phyloP scores from a whole-genome alignment of 2,888 invertebrate genomes.

The Dryobota labecula region DNA sequence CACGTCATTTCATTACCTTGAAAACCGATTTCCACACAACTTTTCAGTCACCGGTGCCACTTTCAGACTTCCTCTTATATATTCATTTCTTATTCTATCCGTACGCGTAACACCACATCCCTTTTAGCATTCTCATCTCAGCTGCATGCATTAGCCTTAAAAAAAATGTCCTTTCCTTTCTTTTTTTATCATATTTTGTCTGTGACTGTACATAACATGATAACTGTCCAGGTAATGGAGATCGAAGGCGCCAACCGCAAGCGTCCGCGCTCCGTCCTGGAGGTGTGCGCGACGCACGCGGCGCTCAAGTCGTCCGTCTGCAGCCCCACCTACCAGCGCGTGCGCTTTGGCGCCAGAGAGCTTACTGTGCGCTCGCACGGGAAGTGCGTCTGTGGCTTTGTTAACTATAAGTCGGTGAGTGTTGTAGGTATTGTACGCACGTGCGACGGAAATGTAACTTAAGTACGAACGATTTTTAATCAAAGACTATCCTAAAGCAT shows the following conservation, averaged over 20 bases:
- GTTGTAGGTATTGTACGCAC: no score
- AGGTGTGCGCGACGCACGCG: constrained; percentile 73
- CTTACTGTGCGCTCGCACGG: constrained; percentile 74
- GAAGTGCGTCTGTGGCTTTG: constrained; percentile 79
- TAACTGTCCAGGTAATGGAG: constrained; percentile 78
- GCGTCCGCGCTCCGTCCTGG: constrained; percentile 78
- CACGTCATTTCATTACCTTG: neutral
- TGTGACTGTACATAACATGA: neutral
- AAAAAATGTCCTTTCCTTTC: neutral
- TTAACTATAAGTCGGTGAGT: constrained; percentile 72
- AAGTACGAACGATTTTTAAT: no score
- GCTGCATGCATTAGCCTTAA: neutral
- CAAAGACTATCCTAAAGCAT: neutral
- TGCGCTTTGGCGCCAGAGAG: constrained; percentile 74
- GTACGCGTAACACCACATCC: neutral
- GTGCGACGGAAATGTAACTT: no score
- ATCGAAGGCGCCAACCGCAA: constrained; percentile 72
- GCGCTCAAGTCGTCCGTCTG: constrained; percentile 74
- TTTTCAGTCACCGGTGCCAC: neutral
- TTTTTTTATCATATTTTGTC: neutral
- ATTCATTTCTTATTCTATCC: neutral
- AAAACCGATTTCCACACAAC: neutral
- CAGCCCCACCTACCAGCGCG: constrained; percentile 72
- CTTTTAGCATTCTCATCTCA: neutral
- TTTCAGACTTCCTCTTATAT: neutral